Evolutionary conservation across 2,888 invertebrate genomes (phyloP), one percentile per base, ranked within the genome.

Genomic region (Aphidius colemani): DNA sequence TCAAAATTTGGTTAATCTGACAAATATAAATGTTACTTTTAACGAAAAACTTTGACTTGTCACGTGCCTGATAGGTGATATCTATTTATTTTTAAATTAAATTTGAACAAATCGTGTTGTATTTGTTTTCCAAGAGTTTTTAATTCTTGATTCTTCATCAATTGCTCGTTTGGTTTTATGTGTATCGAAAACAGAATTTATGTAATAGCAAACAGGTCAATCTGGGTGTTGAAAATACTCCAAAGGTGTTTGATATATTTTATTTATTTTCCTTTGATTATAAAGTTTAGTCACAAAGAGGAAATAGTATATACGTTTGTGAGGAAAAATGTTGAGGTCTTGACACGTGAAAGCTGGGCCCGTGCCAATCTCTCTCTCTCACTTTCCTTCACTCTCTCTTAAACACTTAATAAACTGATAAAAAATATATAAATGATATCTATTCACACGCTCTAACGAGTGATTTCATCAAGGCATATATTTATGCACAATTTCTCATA

Each of bases 261-360:
- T 9, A 11, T 45, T 44, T 45, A n/a, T 18, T 18, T 18, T 18
- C 2, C 13, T 18, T 45, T 18, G 18, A 18, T 45, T 45, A 10
- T 18, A 30, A 30, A 10, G 18, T 18, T 7, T 18, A 13, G 13
- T 13, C 13, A 58, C 13, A 58, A 39, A 48, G 40, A 48, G 30
- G 11, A 13, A 59, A 59, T 18, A 59, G 10, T 30, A 18, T 18
- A 2, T 18, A 43, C 55, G 40, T n/a, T n/a, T n/a, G n/a, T 45
- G 46, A 63, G 58, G 51, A 51, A 53, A 56, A 57, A 64, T 18
- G 57, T 57, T 45, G 56, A 63, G 18, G 51, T 59, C 58, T 63
- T 51, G 57, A 59, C 10, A 40, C 55, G 63, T 53, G 65, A 68
- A 66, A 66, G 66, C 30, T 64, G 64, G 53, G 53, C 56, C 60